Evolutionary conservation across 2,797 vertebrate species (phyloP), one percentile per base, ranked within the genome.

Genomic region (Eulemur albifrons): DNA sequence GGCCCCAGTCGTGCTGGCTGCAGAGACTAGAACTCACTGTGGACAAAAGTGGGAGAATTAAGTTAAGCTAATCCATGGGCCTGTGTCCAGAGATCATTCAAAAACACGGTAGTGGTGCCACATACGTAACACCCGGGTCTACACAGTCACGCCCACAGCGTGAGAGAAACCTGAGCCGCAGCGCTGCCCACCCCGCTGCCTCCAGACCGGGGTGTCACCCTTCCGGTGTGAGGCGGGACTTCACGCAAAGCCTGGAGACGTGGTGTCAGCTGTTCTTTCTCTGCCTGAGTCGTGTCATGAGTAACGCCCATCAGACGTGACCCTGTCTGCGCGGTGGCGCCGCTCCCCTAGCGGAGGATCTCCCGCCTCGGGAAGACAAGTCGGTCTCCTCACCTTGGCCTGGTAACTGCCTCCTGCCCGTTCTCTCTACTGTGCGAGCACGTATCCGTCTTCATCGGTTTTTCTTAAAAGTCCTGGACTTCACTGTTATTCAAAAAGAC

Each of bases 31-130:
- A 90, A 48, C n/a, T 94, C 89, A 83, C 86, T 95, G 83, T 43
- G 83, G 48, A 95, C 90, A 76, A 95, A 94, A 96, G 84, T 14
- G 3, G 52, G 30, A 87, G 89, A 94, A 92, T 92, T 85, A 67
- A 70, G 85, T 86, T 88, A 89, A 90, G 93, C 94, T 84, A 84
- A 88, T 80, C 94, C 35, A 18, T 73, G 11, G 50, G 30, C 69
- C 12, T 13, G 8, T 25, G 9, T 67, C 95, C 93, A 94, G 65
- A 77, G 84, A 88, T 70, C 54, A 77, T 90, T 96, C 87, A 21
- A 96, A 97, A 96, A 72, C 32, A 32, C 35, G 38, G 83, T 65
- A 59, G n/a, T 35, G 57, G 80, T 86, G 77, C 93, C 91, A 40
- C 72, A 67, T 82, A 93, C 96, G 82, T 90, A 90, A 83, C 73